These are phyloP conservation scores for Brienomyrus brachyistius DNA, from an alignment of 2,113 vertebrate species.

Conservation along the genomic window DNA sequence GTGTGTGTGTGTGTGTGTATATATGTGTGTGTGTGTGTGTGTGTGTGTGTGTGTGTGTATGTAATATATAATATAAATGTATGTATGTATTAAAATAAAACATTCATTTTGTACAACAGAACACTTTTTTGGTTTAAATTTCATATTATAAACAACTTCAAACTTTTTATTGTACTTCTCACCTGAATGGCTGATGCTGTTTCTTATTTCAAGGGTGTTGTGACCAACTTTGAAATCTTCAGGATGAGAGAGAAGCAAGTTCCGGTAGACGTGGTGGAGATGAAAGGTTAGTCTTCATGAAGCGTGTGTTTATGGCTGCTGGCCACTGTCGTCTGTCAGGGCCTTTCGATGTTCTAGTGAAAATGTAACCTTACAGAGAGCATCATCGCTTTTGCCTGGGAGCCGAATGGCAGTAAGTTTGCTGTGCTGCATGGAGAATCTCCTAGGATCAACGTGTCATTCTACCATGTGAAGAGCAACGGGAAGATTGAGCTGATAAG, in stretches of 20 bases:
- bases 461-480: constrained; percentile 96
- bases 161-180: neutral
- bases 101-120: too few relatives aligned
- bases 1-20: too few relatives aligned
- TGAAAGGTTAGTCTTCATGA: constrained; percentile 75
- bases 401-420: constrained; percentile 96
- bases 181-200: neutral
- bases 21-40: too few relatives aligned
- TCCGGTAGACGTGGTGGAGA: constrained; percentile 95
- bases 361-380: constrained; percentile 60
- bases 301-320: too few relatives aligned
- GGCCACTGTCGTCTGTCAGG: neutral
- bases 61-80: too few relatives aligned
- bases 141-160: too few relatives aligned
- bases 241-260: constrained; percentile 98
- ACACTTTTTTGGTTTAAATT: too few relatives aligned
- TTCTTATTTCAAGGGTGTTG: constrained; percentile 72
- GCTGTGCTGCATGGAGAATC: constrained; percentile 91
- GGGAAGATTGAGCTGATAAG: constrained; percentile 96
- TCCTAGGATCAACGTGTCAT: constrained; percentile 85
- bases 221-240: constrained; percentile 99
- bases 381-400: constrained; percentile 98
- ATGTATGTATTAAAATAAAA: too few relatives aligned
- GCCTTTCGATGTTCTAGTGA: neutral
- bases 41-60: too few relatives aligned